Conservation (phyloP, 92 coral and sea anemone species). For the Porites rus region DNA sequence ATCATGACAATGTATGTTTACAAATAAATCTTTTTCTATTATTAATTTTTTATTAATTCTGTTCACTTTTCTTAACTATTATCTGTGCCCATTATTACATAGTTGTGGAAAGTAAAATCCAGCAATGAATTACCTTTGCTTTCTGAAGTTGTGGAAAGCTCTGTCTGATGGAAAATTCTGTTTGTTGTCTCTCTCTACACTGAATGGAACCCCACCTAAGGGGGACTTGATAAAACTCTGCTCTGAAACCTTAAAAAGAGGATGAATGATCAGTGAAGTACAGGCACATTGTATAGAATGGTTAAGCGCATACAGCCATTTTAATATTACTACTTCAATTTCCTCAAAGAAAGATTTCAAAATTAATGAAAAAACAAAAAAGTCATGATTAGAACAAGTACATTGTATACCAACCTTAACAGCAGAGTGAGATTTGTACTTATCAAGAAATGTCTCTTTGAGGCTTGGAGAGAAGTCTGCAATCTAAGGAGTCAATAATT, state of each 20-base stretch:
- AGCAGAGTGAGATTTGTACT: constrained; percentile 53
- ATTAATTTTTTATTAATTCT: too few relatives aligned
- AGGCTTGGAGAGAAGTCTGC: constrained; percentile 78
- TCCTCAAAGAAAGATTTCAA: neutral
- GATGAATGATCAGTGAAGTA: neutral
- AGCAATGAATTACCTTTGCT: constrained; percentile 79
- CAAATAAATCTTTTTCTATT: too few relatives aligned
- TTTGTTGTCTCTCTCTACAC: constrained; percentile 93
- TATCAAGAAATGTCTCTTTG: constrained; percentile 67
- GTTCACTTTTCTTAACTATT: too few relatives aligned
- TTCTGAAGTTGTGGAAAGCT: constrained; percentile 95
- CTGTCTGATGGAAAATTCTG: constrained; percentile 91
- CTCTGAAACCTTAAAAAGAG: constrained; percentile 38
- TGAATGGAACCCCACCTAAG: constrained; percentile 97
- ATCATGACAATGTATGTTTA: too few relatives aligned
- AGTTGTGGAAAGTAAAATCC: too few relatives aligned
- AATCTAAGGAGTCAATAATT: constrained; percentile 49
- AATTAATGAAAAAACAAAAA: too few relatives aligned
- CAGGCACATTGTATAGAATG: neutral
- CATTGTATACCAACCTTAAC: constrained; percentile 69
- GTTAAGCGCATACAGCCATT: too few relatives aligned
- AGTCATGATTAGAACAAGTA: neutral
- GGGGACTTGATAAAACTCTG: constrained; percentile 78
- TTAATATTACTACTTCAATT: neutral
- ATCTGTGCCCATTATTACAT: too few relatives aligned